Conservation (phyloP, 2,113 vertebrate genomes). For the Propithecus coquereli region DNA sequence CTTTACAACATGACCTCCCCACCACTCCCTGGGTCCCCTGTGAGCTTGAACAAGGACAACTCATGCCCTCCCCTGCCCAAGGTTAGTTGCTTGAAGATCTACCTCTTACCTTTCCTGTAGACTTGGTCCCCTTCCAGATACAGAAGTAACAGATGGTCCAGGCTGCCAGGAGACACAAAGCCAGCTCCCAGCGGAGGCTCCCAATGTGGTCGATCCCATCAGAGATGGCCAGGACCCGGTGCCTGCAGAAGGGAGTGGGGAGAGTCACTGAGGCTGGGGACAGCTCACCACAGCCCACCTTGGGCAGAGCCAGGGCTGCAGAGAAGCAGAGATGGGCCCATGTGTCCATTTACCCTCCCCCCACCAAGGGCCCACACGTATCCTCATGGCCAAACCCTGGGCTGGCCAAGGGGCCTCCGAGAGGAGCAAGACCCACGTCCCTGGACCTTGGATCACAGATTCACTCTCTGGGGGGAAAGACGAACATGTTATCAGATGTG, state of each 20-base stretch:
- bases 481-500: background rate
- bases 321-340: accelerated
- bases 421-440: background rate
- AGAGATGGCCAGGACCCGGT: conserved; percentile 94
- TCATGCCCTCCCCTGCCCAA: accelerated
- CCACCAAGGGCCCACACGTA: too few species aligned
- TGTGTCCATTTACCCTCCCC: accelerated
- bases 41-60: background rate
- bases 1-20: background rate
- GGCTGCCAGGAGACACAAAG: conserved; percentile 93
- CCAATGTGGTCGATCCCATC: conserved; percentile 96
- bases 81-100: background rate
- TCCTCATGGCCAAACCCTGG: too few species aligned
- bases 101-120: conserved; percentile 95
- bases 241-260: conserved; percentile 78
- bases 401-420: accelerated
- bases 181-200: conserved; percentile 95
- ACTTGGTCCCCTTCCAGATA: conserved; percentile 99
- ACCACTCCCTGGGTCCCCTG: background rate
- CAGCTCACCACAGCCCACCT: accelerated
- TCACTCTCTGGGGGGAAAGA: background rate
- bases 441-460: background rate
- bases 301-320: background rate
- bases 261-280: background rate
- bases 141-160: conserved; percentile 98